Evolutionary conservation across 1,140 invertebrate species (phyloP).

Genomic region (Drosophila virilis): DNA sequence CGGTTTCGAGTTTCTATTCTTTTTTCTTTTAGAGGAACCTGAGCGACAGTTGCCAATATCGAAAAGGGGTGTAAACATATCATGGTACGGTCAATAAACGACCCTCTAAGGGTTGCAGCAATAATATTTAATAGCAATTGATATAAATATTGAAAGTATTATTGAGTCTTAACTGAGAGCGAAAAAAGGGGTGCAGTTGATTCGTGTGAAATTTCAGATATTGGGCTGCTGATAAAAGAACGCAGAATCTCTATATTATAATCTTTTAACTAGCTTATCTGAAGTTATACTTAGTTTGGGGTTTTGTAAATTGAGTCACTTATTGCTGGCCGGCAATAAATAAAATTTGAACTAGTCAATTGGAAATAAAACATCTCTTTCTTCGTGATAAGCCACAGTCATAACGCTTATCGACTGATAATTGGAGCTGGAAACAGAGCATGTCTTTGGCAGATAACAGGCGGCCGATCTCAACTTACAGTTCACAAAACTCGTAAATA

Average conservation of each 20-base stretch:
- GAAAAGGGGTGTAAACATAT: conserved; percentile 38
- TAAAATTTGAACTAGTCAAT: conserved; percentile 50
- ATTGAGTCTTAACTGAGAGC: conserved; percentile 69
- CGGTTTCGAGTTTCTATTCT: conserved; percentile 63
- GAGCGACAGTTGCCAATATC: conserved; percentile 17
- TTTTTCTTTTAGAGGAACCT: neutral
- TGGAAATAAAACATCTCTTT: conserved; percentile 13
- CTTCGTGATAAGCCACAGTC: conserved; percentile 31
- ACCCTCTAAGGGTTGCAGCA: conserved; percentile 51
- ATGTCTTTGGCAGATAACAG: conserved; percentile 44
- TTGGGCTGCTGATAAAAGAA: neutral
- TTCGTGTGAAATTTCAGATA: conserved; percentile 14
- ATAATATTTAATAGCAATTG: conserved; percentile 79
- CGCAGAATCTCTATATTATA: conserved; percentile 1
- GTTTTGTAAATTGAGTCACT: conserved; percentile 33
- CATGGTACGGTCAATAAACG: conserved; percentile 27
- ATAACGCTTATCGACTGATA: conserved; percentile 46
- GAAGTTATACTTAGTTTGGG: conserved; percentile 20
- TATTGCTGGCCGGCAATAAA: conserved; percentile 55
- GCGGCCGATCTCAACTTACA: conserved; percentile 47
- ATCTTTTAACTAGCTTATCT: conserved; percentile 35
- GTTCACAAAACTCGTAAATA: conserved; percentile 62
- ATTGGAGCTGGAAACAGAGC: conserved; percentile 23
- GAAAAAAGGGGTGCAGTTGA: conserved; percentile 16
- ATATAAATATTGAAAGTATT: conserved; percentile 80